Base-by-base conservation (phyloP, 2,113 vertebrate species). In the Choloepus hoffmanni region DNA sequence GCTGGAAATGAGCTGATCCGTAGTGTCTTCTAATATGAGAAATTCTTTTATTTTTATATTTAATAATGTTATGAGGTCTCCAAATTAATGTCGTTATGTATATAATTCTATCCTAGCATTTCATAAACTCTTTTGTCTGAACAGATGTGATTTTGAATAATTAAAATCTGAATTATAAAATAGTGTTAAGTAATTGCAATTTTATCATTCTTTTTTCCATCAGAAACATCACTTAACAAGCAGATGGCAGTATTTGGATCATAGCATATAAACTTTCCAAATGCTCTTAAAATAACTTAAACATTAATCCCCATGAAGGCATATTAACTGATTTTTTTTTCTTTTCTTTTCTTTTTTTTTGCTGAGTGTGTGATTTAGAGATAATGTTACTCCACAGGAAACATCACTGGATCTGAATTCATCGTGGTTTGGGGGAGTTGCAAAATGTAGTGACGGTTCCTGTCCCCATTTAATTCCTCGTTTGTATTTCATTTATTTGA, bases 121-220 rank as follows among this genome's bases (percentile, higher is more conserved):
- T 45, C 43, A 60, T 74, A 33, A 67, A 67, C 53, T 78, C 50
- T 70, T 16, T 90, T 26, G 81, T 43, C 50, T 70, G 50, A 45
- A 60, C 36, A 45, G 50, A 82, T 70, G 36, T 58, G 65, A 53
- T 60, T 91, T 90, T 90, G 50, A 91, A 43, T 43, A 70, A 58
- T n/a, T 58, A 45, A 91, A 90, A 45, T 90, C 63, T 81, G 76
- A 81, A 58, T 79, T 79, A 55, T 43, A 40, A 90, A 40, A 55
- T 55, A 53, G 60, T 18, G 55, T 78, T 78, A 79, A 76, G 60
- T 62, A 90, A 72, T 60, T 60, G 45, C n/a, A 81, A 2, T 50
- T 79, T 55, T 81, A 67, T 79, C 24, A 60, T 58, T 58, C 19
- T 7, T 76, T 77, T 68, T 89, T 68, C 36, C 50, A 58, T 68